These are phyloP conservation scores for Brachionus paranguensis DNA, from an alignment of 1,140 invertebrate species.

Conservation along the genomic window DNA sequence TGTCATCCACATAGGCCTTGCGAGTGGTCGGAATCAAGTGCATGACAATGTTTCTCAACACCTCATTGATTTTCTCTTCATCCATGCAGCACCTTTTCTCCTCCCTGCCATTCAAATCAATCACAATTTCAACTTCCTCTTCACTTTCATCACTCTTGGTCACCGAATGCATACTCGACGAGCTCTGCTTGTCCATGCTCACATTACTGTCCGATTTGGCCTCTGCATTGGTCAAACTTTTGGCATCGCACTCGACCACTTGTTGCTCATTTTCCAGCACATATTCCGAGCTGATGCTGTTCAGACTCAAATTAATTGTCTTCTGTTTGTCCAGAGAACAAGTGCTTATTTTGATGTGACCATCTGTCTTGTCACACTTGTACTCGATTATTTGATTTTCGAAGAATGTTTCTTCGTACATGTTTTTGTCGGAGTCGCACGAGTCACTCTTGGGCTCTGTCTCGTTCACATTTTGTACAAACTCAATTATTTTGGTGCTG, in stretches of 20 bases:
- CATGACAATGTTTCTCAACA: conserved; percentile 23
- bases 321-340: neutral
- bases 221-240: neutral
- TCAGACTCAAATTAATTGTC: neutral
- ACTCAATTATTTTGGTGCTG: neutral
- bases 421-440: neutral
- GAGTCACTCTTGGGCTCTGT: neutral
- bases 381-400: conserved; percentile 28
- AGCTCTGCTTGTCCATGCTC: neutral
- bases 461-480: neutral
- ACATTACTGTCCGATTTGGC: neutral
- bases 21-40: conserved; percentile 22
- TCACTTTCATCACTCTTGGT: neutral
- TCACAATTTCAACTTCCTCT: conserved; percentile 35
- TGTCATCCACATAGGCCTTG: conserved; percentile 29
- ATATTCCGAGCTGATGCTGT: neutral
- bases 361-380: neutral
- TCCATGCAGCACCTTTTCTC: neutral
- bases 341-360: neutral
- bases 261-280: neutral
- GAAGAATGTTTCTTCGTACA: neutral
- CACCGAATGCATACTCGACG: neutral
- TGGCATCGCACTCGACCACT: neutral
- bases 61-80: neutral
- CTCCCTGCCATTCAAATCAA: neutral